Evolutionary conservation across 2,797 vertebrate species (phyloP).

Genomic region (Myripristis murdjan): DNA sequence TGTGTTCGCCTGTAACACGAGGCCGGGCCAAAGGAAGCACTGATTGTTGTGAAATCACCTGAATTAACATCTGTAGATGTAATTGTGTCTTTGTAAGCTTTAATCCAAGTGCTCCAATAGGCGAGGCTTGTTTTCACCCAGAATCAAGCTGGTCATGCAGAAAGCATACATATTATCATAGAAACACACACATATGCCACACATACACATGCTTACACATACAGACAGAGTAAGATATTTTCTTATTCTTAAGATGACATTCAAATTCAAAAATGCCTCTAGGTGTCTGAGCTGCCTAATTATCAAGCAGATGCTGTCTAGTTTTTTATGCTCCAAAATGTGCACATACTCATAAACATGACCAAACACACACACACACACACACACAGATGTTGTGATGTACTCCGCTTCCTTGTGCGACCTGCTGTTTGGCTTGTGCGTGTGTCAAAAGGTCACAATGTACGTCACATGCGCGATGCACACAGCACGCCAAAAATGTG

Average conservation of each 20-base stretch:
- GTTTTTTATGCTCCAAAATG: slow-evolving; percentile 15
- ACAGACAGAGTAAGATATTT: slow-evolving; percentile 13
- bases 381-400: neutral
- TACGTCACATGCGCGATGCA: slow-evolving; percentile 25
- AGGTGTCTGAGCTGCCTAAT: slow-evolving; percentile 49
- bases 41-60: neutral
- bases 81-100: neutral
- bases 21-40: neutral
- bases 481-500: slow-evolving; percentile 17
- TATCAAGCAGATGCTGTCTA: slow-evolving; percentile 26
- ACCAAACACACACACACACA: neutral
- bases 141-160: neutral
- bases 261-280: slow-evolving; percentile 33
- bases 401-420: neutral
- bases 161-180: neutral
- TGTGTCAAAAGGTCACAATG: slow-evolving; percentile 42
- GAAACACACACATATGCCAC: neutral
- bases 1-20: slow-evolving; percentile 32
- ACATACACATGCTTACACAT: slow-evolving; percentile 6
- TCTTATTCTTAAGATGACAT: slow-evolving; percentile 39
- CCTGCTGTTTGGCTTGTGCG: slow-evolving; percentile 16
- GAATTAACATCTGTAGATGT: neutral
- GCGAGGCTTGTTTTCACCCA: neutral
- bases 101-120: neutral
- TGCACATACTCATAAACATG: neutral